phyloP scores from a whole-genome alignment of 2,113 vertebrate genomes.

The Gymnocephalus cernua region DNA sequence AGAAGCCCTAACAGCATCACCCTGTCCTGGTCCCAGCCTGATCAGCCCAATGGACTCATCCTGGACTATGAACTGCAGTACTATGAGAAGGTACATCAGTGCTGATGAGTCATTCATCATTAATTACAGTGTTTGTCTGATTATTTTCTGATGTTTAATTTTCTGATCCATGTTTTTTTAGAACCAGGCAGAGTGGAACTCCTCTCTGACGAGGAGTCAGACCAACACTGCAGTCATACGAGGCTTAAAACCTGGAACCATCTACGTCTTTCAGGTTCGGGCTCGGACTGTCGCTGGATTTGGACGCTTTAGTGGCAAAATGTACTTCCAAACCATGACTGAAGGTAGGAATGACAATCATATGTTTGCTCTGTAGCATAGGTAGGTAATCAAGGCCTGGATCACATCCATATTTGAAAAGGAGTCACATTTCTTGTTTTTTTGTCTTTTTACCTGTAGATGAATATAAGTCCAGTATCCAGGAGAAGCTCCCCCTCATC shows the following conservation, averaged over 20 bases:
- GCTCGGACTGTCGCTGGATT: conserved; percentile 96
- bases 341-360: conserved; percentile 85
- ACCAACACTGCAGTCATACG: conserved; percentile 93
- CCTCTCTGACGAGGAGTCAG: conserved; percentile 91
- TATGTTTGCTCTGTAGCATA: too few relatives aligned
- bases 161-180: conserved; percentile 66
- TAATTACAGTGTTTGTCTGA: not conserved
- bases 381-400: too few relatives aligned
- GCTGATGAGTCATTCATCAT: too few relatives aligned
- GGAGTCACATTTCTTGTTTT: not conserved
- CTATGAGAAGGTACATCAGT: conserved; percentile 91
- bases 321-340: conserved; percentile 99
- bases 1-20: conserved; percentile 92
- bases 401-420: not conserved
- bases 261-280: conserved; percentile 97
- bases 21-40: conserved; percentile 96
- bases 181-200: conserved; percentile 92
- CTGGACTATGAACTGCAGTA: conserved; percentile 96
- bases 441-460: conserved; percentile 77
- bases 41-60: conserved; percentile 96
- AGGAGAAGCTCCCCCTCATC: conserved; percentile 96
- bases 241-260: conserved; percentile 91
- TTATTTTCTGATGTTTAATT: conserved; percentile 3
- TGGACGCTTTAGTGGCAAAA: conserved; percentile 95
- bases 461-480: conserved; percentile 93